Evolutionary conservation across 2,797 vertebrate species (phyloP), one percentile per base, ranked within the genome.

Genomic region (Garrulus glandarius): DNA sequence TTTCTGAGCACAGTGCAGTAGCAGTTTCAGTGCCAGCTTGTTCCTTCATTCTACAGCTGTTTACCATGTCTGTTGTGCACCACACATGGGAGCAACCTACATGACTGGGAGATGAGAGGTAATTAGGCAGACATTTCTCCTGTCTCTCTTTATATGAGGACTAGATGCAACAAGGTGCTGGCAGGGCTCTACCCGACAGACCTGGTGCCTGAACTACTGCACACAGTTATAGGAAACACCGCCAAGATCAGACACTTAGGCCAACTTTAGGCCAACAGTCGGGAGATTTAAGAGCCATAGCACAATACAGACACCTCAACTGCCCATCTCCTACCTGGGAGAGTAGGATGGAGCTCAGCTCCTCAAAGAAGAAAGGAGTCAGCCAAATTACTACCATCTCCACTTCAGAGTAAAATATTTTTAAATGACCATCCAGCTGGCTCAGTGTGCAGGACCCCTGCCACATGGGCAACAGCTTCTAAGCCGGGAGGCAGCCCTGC

Each of bases 51-150:
- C 21, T 24, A 50, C 22, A 36, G 29, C 14, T 47, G 10, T 61
- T 87, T 30, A 60, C 13, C 32, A 4, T 1, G 6, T 26, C 23
- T 56, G 13, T 2, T 43, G 24, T 1, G 6, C 53, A 19, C 13
- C 3, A 3, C 61, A 34, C 37, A n/a, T 0, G 4, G 44, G 22
- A 60, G 10, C 22, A 59, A 21, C 10, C 37, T 14, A 22, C 21
- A 5, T 0, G 6, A n/a, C 30, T 8, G 5, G 18, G 23, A 84
- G 52, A 1, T 15, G 13, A 75, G 7, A 7, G 30, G 7, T 37
- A 41, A 59, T 56, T 26, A 37, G 29, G 16, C 52, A 70, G 44
- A 59, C 10, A 13, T 57, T 56, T 61, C 8, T 37, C 16, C 14
- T 65, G 11, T 29, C 60, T 49, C 20, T 65, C 30, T 36, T 74